phyloP scores from a whole-genome alignment of 2,113 vertebrate species.

The Catagonus wagneri region DNA sequence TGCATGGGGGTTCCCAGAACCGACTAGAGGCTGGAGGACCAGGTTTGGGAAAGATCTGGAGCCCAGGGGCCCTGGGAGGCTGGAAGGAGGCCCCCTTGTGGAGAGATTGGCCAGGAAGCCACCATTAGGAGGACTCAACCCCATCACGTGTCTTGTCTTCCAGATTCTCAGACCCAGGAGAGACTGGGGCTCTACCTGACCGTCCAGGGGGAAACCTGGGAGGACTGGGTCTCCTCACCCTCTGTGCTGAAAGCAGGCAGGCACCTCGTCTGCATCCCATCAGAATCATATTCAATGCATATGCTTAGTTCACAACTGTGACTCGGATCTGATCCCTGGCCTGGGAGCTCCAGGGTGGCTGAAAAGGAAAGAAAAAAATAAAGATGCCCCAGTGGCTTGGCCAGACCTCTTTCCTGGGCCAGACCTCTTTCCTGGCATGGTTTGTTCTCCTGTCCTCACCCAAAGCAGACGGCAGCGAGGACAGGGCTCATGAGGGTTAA shows the following conservation, averaged over 20 bases:
- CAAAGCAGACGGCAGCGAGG: neutral
- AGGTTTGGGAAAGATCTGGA: neutral
- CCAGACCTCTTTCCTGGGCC: neutral
- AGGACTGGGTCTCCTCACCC: no score
- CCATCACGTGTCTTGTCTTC: neutral
- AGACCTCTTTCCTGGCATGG: neutral
- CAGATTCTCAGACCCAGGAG: neutral
- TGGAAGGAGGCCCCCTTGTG: neutral
- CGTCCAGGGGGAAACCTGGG: neutral
- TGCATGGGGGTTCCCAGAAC: no score
- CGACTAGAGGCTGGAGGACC: neutral
- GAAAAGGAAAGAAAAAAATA: neutral
- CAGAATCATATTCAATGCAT: neutral
- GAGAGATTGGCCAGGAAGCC: neutral
- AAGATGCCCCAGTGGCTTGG: neutral
- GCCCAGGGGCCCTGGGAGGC: neutral
- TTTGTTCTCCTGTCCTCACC: neutral
- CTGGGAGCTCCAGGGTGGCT: no score
- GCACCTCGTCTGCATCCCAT: neutral
- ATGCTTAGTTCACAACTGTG: no score
- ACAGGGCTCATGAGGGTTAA: no score
- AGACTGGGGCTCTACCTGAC: neutral
- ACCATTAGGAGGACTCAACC: neutral
- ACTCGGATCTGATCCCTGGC: no score
- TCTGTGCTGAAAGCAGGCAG: neutral